Percentiles rank a stretch among this genome's conserved stretches.
Evolutionary conservation across 2,797 vertebrate genomes (phyloP).

Genomic region (Leuciscus waleckii): DNA sequence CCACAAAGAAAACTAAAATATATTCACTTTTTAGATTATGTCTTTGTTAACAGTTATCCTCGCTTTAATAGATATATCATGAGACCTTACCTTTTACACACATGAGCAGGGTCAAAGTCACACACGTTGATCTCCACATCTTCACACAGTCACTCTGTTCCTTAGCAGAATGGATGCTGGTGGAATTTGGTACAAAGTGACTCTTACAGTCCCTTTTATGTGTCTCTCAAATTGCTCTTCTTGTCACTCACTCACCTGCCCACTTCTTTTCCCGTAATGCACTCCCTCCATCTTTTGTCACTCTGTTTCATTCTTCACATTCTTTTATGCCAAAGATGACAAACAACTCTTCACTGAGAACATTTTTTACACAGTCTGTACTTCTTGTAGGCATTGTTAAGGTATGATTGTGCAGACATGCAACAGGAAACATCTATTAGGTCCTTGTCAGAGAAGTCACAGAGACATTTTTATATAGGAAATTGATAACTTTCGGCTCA

Average conservation of each 20-base stretch:
- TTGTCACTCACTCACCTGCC: not conserved
- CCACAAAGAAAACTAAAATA: not conserved
- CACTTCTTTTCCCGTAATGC: not conserved
- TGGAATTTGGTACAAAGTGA: not conserved
- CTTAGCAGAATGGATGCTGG: not conserved
- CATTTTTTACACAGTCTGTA: too few species aligned
- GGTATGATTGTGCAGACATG: not conserved
- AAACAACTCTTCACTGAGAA: not conserved
- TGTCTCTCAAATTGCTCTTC: not conserved
- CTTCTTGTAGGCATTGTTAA: not conserved
- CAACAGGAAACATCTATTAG: not conserved
- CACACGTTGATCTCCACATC: conserved; percentile 40
- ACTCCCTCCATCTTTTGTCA: not conserved
- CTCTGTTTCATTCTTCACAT: not conserved
- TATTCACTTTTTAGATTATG: not conserved
- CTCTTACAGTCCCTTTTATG: conserved; percentile 12
- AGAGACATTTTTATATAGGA: not conserved
- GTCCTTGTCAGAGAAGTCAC: not conserved
- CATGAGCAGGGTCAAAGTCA: conserved; percentile 28
- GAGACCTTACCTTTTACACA: conserved; percentile 42
- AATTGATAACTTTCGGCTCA: not conserved
- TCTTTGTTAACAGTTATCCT: not conserved
- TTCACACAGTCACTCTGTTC: not conserved
- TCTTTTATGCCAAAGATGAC: not conserved
- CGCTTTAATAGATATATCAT: not conserved